Evolutionary conservation across 2,113 vertebrate species (phyloP), one percentile per base, ranked within the genome.

Genomic region (Atrichornis clamosus): DNA sequence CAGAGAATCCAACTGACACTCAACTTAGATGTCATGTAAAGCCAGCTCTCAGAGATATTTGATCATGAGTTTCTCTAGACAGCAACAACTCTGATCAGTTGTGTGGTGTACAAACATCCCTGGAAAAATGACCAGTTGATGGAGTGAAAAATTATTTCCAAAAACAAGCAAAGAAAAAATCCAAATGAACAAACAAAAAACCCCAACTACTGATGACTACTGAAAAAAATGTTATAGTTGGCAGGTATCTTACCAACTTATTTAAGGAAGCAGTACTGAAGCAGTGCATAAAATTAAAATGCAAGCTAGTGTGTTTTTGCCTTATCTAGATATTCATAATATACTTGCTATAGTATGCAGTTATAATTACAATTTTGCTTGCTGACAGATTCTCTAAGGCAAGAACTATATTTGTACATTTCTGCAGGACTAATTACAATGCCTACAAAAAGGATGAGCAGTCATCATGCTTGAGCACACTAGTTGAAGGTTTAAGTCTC

Each of bases 251-350:
- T 82, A 67, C 4, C 19, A 88, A 39, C 7, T 44, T 52, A 13
- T 4, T 7, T 53, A 64, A 84, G 21, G n/a, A 35, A 84, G 41
- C 14, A 70, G 24, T 26, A 41, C 10, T 56, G 65, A 67, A 78
- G 59, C 27, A 72, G 5, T 16, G 11, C 30, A 70, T 55, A 28
- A 89, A 89, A 32, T 56, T 47, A 63, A 94, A 79, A 62, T 10
- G 52, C 0, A 0, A 84, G 49, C n/a, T 72, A 32, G 42, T 0
- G 0, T 11, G 19, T 46, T 58, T 90, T 72, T 53, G 18, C 39
- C 89, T 83, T 53, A 85, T 50, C 23, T 41, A 68, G 30, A 65
- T 27, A 74, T 42, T 84, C 46, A 50, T 46, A 76, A 59, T 10
- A 27, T 44, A 63, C 58, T 80, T 90, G 32, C 62, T 75, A 27